Evolutionary conservation across 2,888 invertebrate genomes (phyloP), one percentile per base, ranked within the genome.

Genomic region (Cremastinae sp.): DNA sequence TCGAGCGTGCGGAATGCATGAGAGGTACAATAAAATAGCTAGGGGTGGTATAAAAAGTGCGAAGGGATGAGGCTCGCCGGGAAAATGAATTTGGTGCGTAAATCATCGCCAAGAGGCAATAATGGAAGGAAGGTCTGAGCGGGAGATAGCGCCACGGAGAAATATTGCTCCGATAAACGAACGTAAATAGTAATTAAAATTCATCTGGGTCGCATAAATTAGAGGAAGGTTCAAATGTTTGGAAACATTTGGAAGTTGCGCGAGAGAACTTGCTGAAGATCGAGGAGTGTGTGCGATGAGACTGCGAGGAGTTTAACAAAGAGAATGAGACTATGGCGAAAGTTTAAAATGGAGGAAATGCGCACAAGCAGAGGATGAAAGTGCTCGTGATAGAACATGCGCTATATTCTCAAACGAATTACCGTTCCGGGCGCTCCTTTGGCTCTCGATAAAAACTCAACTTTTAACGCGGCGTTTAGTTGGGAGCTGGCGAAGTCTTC

Each of bases 161-260:
- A 18, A 54, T 20, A 45, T 38, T 43, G 36, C n/a, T 2, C 34
- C 51, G 59, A 70, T 65, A 61, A 70, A 61, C 53, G 65, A 38
- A 34, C 53, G 64, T 73, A 65, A 76, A 70, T 69, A 65, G 53
- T 65, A 61, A 77, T 70, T 69, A 61, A 61, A 73, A 77, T 69
- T 54, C 69, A 47, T 74, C 54, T 53, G 76, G 70, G 65, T 70
- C 65, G 53, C 36, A 70, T 74, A 70, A 65, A 73, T 77, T 61
- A 77, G 53, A 1, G 4, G 38, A n/a, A 47, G 45, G 61, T 49
- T 54, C 47, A 70, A 77, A 70, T 74, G 69, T 61, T 77, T 73
- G 54, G 49, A 61, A 70, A 77, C 58, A 70, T 74, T 65, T 61
- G 18, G 43, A 14, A 61, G 65, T 70, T 58, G 53, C 34, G 12